Percentiles rank a stretch among this genome's conserved stretches.
These are phyloP conservation scores for Drosophila tropicalis DNA, from an alignment of 1,140 invertebrate genomes.

Conservation along the genomic window DNA sequence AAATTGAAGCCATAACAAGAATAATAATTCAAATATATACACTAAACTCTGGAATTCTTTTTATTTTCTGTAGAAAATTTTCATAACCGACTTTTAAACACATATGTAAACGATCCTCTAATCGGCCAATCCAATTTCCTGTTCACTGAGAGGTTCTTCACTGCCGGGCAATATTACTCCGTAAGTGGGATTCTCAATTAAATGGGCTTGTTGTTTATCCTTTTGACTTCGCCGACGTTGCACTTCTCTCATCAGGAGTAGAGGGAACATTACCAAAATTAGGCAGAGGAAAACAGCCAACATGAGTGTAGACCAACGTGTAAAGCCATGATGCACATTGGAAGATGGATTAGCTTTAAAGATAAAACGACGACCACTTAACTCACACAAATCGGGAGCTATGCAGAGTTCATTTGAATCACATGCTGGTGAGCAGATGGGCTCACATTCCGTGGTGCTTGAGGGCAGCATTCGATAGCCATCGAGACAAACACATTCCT, in stretches of 20 bases:
- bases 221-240: slow-evolving; percentile 38
- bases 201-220: slow-evolving; percentile 54
- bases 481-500: slow-evolving; percentile 85
- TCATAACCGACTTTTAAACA: not conserved
- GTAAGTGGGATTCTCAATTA: slow-evolving; percentile 78
- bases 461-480: slow-evolving; percentile 82
- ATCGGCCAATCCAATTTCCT: slow-evolving; percentile 46
- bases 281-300: slow-evolving; percentile 52
- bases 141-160: slow-evolving; percentile 46
- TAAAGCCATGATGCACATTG: not conserved
- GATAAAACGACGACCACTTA: not conserved
- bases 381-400: slow-evolving; percentile 44
- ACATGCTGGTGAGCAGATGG: slow-evolving; percentile 85
- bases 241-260: slow-evolving; percentile 58
- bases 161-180: slow-evolving; percentile 59
- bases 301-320: slow-evolving; percentile 42
- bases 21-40: slow-evolving; percentile 58
- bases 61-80: not conserved
- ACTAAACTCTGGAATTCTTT: not conserved
- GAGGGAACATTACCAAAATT: slow-evolving; percentile 46
- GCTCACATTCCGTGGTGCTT: slow-evolving; percentile 42
- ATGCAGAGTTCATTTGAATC: slow-evolving; percentile 68
- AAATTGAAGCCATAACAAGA: slow-evolving; percentile 66
- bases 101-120: slow-evolving; percentile 12
- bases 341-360: not conserved